Conservation (phyloP, 2,888 invertebrate species). For the Andrena flavipes region DNA sequence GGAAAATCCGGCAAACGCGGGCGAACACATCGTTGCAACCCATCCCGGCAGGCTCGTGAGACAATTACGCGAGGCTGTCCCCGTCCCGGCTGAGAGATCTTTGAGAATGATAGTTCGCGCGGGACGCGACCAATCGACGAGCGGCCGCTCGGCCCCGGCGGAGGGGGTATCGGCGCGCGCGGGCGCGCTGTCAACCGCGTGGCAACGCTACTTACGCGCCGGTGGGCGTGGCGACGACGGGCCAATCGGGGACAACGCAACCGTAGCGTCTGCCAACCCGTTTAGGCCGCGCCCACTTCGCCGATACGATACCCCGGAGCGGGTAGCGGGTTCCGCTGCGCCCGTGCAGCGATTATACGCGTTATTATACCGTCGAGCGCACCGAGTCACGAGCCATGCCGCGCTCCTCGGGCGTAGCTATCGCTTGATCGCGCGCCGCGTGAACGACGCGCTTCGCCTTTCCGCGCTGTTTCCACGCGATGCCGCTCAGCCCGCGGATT, state of each 20-base stretch:
- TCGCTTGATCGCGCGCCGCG: conserved; percentile 54
- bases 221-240: conserved; percentile 41
- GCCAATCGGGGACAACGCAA: conserved; percentile 55
- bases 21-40: conserved; percentile 25
- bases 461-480: conserved; percentile 39
- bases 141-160: conserved; percentile 5
- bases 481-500: conserved; percentile 47
- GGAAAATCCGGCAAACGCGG: conserved; percentile 7
- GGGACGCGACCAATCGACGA: conserved; percentile 55
- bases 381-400: conserved; percentile 60
- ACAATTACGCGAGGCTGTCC: conserved; percentile 36
- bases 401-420: conserved; percentile 66
- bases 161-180: conserved; percentile 31
- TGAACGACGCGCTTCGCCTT: conserved; percentile 38
- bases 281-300: conserved; percentile 18
- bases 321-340: conserved; percentile 23
- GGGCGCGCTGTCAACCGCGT: conserved; percentile 52
- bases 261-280: background rate
- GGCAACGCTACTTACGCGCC: conserved; percentile 47
- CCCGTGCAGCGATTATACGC: conserved; percentile 55
- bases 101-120: conserved; percentile 45
- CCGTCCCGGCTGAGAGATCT: conserved; percentile 48
- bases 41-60: conserved; percentile 20
- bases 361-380: conserved; percentile 59
- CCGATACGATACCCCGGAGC: conserved; percentile 13